A percentile compares a stretch with the other conserved stretches of the same genome.
Conservation (phyloP, 2,797 vertebrate species). For the Fundulus diaphanus region DNA sequence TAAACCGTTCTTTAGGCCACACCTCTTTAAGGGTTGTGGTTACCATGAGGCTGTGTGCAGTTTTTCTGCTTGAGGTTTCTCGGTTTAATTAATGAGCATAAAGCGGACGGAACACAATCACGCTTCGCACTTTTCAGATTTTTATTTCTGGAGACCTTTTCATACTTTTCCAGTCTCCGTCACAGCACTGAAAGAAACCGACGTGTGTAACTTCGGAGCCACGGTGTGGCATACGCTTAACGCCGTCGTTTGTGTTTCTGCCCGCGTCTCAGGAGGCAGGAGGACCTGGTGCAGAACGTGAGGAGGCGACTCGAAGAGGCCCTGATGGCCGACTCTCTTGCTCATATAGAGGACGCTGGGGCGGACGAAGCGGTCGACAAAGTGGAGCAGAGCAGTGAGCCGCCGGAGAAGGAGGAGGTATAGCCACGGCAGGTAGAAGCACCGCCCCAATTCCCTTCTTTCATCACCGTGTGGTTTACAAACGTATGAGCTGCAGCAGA, state of each 20-base stretch:
- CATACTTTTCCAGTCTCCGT: neutral
- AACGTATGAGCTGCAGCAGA: neutral
- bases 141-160: neutral
- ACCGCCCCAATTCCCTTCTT: neutral
- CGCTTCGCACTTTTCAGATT: neutral
- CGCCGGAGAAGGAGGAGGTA: constrained; percentile 78
- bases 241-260: neutral
- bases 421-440: constrained; percentile 80
- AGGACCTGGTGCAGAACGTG: constrained; percentile 94
- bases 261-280: constrained; percentile 87
- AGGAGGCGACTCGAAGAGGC: constrained; percentile 94
- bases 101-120: neutral
- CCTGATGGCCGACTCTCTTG: constrained; percentile 94
- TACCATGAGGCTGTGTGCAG: too few relatives aligned
- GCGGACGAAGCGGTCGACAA: constrained; percentile 77
- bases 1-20: too few relatives aligned
- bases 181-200: neutral
- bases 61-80: too few relatives aligned
- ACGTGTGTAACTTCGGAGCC: neutral
- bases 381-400: constrained; percentile 63
- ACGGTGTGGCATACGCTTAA: neutral
- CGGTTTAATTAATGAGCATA: too few relatives aligned
- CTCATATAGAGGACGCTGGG: constrained; percentile 89
- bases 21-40: too few relatives aligned
- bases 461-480: neutral